These are phyloP conservation scores for Rhysida immarginata DNA, from an alignment of 1,140 invertebrate species.

Conservation along the genomic window DNA sequence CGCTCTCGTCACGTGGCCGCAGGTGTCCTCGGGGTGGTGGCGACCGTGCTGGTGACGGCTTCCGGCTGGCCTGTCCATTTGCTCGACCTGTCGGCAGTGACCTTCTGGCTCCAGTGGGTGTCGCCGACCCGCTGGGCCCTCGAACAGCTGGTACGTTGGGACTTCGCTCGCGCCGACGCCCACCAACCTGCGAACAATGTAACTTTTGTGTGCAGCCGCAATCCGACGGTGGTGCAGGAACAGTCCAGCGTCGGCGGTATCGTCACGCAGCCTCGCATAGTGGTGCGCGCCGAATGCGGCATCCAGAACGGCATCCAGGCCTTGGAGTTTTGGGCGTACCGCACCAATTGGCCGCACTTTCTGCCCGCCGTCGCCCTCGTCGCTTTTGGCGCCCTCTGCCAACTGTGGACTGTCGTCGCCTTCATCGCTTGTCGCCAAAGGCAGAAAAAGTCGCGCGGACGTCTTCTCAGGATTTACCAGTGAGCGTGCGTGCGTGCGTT, in stretches of 20 bases:
- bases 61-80: constrained; percentile 56
- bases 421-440: constrained; percentile 29
- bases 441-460: constrained; percentile 5
- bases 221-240: constrained; percentile 10
- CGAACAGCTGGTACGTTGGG: constrained; percentile 36
- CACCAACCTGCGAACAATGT: neutral
- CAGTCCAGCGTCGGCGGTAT: constrained; percentile 15
- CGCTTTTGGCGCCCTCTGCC: constrained; percentile 13
- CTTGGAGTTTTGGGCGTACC: constrained; percentile 13
- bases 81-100: constrained; percentile 47
- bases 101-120: constrained; percentile 46
- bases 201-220: constrained; percentile 11
- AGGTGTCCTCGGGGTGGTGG: constrained; percentile 41
- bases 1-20: constrained; percentile 36
- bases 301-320: constrained; percentile 18
- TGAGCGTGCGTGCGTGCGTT: too few species aligned
- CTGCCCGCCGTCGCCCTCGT: constrained; percentile 15
- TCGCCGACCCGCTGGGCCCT: constrained; percentile 61
- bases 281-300: constrained; percentile 24
- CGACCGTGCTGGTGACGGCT: constrained; percentile 44
- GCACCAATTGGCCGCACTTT: constrained; percentile 9
- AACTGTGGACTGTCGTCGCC: constrained; percentile 5
- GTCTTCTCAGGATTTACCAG: neutral
- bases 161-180: constrained; percentile 14
- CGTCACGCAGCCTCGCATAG: constrained; percentile 19